These are phyloP conservation scores for Chanos chanos DNA, from an alignment of 2,797 vertebrate species.

Conservation along the genomic window DNA sequence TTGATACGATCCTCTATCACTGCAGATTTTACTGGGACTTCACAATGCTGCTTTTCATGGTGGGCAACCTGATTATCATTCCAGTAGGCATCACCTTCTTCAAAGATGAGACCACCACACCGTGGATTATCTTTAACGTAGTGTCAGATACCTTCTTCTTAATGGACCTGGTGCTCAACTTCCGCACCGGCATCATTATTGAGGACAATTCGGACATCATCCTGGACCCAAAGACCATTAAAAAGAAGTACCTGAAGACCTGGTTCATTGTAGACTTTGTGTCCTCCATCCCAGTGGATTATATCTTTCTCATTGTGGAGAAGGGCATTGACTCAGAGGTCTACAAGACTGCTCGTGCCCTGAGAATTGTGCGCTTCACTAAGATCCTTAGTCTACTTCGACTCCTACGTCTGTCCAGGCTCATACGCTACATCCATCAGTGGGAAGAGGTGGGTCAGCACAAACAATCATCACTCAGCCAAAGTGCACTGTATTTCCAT, in stretches of 20 bases:
- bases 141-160: constrained; percentile 98
- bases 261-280: constrained; percentile 98
- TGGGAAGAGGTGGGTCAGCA: constrained; percentile 90
- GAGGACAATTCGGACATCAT: constrained; percentile 99
- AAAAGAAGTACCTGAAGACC: constrained; percentile 93
- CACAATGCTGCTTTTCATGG: constrained; percentile 98
- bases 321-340: constrained; percentile 96
- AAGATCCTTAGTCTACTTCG: constrained; percentile 94
- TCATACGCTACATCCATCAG: constrained; percentile 96
- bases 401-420: constrained; percentile 85
- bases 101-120: constrained; percentile 94
- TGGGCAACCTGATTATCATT: constrained; percentile 98
- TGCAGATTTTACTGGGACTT: constrained; percentile 99
- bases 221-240: constrained; percentile 93
- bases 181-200: constrained; percentile 95
- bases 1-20: neutral
- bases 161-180: constrained; percentile 96
- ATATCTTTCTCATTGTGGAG: constrained; percentile 98
- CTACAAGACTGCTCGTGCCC: constrained; percentile 92
- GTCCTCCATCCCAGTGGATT: constrained; percentile 98
- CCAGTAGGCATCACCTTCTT: constrained; percentile 99
- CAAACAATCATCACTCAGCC: neutral
- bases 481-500: too few relatives aligned
- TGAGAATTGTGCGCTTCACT: constrained; percentile 94
- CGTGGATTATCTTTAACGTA: constrained; percentile 98